Conservation (phyloP, 1,140 invertebrate genomes). For the Aphidius gifuensis region DNA sequence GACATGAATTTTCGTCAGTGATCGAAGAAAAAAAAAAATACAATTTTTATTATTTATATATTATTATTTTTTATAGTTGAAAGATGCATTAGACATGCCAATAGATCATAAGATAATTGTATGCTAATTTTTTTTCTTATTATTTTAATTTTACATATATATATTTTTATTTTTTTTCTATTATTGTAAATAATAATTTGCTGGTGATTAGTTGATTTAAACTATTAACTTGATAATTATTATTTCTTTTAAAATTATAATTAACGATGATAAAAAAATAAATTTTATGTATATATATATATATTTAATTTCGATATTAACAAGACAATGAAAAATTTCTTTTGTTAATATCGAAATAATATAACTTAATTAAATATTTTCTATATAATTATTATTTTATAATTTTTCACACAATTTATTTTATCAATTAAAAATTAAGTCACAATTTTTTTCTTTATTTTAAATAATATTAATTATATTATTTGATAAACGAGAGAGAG, state of each 20-base stretch:
- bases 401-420: no score
- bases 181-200: constrained; percentile 6
- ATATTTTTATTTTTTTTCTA: constrained; percentile 2
- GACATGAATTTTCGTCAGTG: neutral
- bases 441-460: no score
- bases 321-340: no score
- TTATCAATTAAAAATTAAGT: no score
- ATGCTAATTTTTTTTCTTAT: constrained; percentile 19
- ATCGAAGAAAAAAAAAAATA: neutral
- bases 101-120: neutral
- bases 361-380: no score
- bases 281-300: no score
- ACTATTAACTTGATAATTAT: neutral
- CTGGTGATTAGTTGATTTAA: neutral
- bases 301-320: no score
- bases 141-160: constrained; percentile 2
- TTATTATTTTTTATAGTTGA: neutral
- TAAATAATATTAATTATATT: no score
- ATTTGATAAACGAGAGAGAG: no score
- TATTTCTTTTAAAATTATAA: neutral
- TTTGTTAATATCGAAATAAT: no score
- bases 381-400: no score
- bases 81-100: neutral
- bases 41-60: neutral
- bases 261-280: no score